These are phyloP conservation scores for Leptinotarsa rubiginosa DNA, from an alignment of 2,888 invertebrate genomes.

Conservation along the genomic window DNA sequence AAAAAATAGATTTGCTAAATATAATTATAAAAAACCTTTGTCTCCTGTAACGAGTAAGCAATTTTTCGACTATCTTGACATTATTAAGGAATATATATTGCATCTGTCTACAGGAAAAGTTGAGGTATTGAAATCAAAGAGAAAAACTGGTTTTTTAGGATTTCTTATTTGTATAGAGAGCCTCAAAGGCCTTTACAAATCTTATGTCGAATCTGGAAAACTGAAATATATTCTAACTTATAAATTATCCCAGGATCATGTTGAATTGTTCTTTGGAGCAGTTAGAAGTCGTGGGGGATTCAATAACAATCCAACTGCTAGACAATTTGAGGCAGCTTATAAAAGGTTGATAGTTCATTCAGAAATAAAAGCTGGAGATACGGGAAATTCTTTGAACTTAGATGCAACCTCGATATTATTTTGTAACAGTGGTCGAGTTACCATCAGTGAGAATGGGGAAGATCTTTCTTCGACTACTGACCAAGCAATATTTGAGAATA, in stretches of 20 bases:
- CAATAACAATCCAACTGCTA: slow-evolving; percentile 42
- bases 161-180: slow-evolving; percentile 12
- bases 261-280: slow-evolving; percentile 39
- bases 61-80: too few relatives aligned
- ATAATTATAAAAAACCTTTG: too few relatives aligned
- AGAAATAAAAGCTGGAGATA: too few relatives aligned
- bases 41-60: too few relatives aligned
- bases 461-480: too few relatives aligned
- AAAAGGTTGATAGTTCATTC: too few relatives aligned
- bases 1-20: slow-evolving; percentile 31
- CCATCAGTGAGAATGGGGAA: too few relatives aligned
- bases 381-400: neutral
- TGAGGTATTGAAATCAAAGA: slow-evolving; percentile 16
- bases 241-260: slow-evolving; percentile 40
- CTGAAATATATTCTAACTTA: slow-evolving; percentile 36
- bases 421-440: too few relatives aligned
- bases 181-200: slow-evolving; percentile 25
- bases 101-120: slow-evolving; percentile 29
- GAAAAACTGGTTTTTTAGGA: slow-evolving; percentile 27
- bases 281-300: slow-evolving; percentile 39
- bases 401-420: too few relatives aligned
- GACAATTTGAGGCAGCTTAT: slow-evolving; percentile 40
- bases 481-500: neutral
- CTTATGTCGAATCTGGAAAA: slow-evolving; percentile 24
- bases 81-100: too few relatives aligned